Conservation (phyloP, 2,113 vertebrate genomes). For the Alosa alosa region DNA sequence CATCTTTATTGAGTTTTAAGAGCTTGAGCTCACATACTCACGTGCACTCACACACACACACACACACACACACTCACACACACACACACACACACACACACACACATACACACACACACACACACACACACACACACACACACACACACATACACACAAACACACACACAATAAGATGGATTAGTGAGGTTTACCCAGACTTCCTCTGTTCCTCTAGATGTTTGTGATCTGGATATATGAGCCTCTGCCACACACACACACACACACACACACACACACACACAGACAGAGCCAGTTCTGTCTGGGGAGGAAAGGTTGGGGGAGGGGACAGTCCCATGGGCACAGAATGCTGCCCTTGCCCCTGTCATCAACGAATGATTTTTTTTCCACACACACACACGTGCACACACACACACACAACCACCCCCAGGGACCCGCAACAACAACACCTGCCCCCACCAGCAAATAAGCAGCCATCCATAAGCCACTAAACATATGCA, state of each 20-base stretch:
- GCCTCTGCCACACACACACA: neutral
- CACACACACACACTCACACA: neutral
- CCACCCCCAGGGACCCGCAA: constrained; percentile 45
- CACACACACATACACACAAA: no score
- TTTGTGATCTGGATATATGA: constrained; percentile 9
- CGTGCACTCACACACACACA: neutral
- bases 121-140: neutral
- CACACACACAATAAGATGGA: neutral
- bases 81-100: neutral
- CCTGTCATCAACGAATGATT: constrained; percentile 73
- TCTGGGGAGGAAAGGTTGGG: neutral
- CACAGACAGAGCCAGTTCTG: neutral
- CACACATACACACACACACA: constrained; percentile 6
- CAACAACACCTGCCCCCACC: constrained; percentile 67
- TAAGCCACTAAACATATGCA: constrained; percentile 53
- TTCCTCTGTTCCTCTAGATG: neutral
- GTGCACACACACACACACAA: constrained; percentile 12
- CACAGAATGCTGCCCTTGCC: constrained; percentile 41
- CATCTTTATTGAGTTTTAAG: constrained; percentile 45
- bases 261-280: neutral
- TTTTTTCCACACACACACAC: constrained; percentile 53
- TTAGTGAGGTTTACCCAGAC: neutral
- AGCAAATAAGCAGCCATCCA: constrained; percentile 51
- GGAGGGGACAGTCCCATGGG: no score
- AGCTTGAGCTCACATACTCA: constrained; percentile 31